Evolutionary conservation across 2,888 invertebrate species (phyloP).

Genomic region (Eristalis intricaria): DNA sequence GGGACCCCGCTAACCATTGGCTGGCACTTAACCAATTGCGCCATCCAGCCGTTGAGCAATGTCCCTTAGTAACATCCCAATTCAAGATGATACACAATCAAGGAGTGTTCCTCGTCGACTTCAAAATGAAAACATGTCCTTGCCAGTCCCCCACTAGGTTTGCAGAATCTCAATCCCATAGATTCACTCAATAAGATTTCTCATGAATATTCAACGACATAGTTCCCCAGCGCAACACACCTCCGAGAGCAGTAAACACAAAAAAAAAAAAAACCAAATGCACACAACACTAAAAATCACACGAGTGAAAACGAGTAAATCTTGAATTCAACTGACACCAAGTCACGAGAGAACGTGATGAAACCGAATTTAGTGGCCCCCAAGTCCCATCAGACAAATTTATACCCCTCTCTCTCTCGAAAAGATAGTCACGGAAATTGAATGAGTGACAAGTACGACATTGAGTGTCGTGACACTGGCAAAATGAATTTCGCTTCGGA

Average conservation of each 20-base stretch:
- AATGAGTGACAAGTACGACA: background rate
- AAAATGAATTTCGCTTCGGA: background rate
- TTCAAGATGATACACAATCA: no score
- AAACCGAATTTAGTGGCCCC: background rate
- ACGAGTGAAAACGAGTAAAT: background rate
- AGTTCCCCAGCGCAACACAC: background rate
- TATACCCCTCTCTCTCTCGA: background rate
- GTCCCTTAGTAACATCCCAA: no score
- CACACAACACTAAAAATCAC: background rate
- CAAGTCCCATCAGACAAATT: background rate
- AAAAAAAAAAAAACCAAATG: background rate
- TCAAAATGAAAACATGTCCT: no score
- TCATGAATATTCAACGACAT: background rate
- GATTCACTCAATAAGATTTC: background rate
- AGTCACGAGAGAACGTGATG: constrained; percentile 4
- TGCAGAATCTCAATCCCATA: background rate
- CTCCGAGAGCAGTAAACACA: background rate
- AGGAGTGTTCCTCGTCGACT: no score
- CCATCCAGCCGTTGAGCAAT: no score
- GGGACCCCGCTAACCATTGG: no score
- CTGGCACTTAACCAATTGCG: no score
- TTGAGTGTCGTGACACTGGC: background rate
- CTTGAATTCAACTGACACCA: background rate
- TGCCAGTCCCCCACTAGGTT: no score
- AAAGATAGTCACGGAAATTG: background rate